Evolutionary conservation across 2,888 invertebrate genomes (phyloP).

Genomic region (Pterobdella sp.): DNA sequence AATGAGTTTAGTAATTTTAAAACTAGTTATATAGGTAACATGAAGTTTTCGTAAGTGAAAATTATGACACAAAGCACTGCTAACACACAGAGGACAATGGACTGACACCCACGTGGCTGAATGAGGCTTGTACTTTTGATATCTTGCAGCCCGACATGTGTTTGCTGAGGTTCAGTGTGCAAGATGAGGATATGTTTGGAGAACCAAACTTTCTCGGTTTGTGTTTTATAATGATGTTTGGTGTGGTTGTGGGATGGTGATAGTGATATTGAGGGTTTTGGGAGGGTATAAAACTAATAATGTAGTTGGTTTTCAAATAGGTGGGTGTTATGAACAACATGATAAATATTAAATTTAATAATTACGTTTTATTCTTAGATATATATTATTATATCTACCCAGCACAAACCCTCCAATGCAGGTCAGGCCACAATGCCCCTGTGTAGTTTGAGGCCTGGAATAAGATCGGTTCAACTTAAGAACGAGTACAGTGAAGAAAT

Average conservation of each 20-base stretch:
- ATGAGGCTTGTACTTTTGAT: slow-evolving; percentile 57
- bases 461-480: slow-evolving; percentile 77
- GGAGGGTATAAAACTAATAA: too few relatives aligned
- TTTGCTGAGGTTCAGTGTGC: slow-evolving; percentile 56
- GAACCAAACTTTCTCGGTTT: slow-evolving; percentile 81
- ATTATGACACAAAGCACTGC: not conserved
- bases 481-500: slow-evolving; percentile 86
- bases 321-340: too few relatives aligned
- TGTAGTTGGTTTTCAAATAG: too few relatives aligned
- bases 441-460: slow-evolving; percentile 54
- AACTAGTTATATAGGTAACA: too few relatives aligned
- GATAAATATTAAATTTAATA: too few relatives aligned
- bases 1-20: too few relatives aligned
- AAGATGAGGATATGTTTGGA: slow-evolving; percentile 86
- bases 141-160: slow-evolving; percentile 57
- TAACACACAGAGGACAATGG: slow-evolving; percentile 60
- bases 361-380: too few relatives aligned
- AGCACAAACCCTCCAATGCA: too few relatives aligned
- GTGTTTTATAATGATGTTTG: not conserved
- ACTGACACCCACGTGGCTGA: slow-evolving; percentile 56
- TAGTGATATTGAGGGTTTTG: not conserved
- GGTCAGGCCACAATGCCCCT: slow-evolving; percentile 86
- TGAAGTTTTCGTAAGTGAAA: too few relatives aligned
- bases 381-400: too few relatives aligned
- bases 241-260: not conserved